These are phyloP conservation scores for Bubo blakistoni DNA, from an alignment of 2,113 vertebrate genomes.

Conservation along the genomic window DNA sequence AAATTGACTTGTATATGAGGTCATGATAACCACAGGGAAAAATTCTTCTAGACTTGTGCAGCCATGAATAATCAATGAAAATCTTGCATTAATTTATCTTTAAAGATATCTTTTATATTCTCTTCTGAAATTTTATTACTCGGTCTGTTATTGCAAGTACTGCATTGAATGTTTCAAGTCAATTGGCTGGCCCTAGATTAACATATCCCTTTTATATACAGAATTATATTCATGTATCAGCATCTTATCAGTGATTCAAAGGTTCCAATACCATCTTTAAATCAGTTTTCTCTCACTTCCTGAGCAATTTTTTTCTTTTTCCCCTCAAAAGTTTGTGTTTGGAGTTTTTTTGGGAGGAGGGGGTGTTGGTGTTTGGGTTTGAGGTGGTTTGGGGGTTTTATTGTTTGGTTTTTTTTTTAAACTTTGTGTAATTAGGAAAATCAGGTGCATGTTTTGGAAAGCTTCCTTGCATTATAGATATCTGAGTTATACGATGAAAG, in stretches of 20 bases:
- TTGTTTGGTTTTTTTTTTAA: accelerated
- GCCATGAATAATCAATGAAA: not conserved
- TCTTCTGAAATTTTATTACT: not conserved
- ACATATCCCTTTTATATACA: not conserved
- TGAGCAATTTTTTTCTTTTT: not conserved
- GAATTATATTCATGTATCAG: not conserved
- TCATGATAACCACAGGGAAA: not conserved
- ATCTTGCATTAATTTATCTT: not conserved
- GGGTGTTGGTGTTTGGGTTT: accelerated
- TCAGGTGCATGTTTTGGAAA: not conserved
- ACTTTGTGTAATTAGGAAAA: not conserved
- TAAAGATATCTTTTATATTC: not conserved
- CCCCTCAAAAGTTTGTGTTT: not conserved
- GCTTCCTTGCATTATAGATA: not conserved
- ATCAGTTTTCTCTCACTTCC: not conserved
- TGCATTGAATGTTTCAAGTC: not conserved
- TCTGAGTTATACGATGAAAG: not conserved
- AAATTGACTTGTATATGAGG: not conserved
- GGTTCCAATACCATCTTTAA: not conserved
- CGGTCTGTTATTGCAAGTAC: accelerated
- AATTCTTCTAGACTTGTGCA: not conserved
- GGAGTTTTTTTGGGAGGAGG: accelerated
- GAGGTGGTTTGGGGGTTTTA: not conserved
- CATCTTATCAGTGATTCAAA: not conserved
- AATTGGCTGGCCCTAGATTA: not conserved